Evolutionary conservation across 1,140 invertebrate genomes (phyloP).

Genomic region (Drosophila guanche): DNA sequence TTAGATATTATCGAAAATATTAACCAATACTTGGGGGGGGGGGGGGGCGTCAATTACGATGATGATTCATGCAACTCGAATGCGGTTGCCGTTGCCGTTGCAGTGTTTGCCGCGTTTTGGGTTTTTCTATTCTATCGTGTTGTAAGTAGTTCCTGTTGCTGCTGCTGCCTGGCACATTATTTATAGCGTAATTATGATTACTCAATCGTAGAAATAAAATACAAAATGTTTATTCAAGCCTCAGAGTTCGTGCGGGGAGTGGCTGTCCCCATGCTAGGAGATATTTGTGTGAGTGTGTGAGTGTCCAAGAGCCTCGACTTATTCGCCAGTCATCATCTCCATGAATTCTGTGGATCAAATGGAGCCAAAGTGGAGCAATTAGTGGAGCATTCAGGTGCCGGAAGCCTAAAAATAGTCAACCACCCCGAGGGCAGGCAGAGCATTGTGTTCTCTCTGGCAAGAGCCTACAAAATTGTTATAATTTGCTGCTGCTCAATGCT

Average conservation of each 20-base stretch:
- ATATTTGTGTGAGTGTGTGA: neutral
- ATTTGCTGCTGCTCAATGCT: slow-evolving; percentile 32
- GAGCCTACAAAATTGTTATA: slow-evolving; percentile 43
- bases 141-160: slow-evolving; percentile 36
- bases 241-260: slow-evolving; percentile 10
- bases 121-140: slow-evolving; percentile 25
- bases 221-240: slow-evolving; percentile 52
- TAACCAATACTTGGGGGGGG: slow-evolving; percentile 22
- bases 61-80: slow-evolving; percentile 47
- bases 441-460: neutral
- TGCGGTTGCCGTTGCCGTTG: slow-evolving; percentile 31
- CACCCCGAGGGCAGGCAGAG: slow-evolving; percentile 27
- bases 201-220: slow-evolving; percentile 47
- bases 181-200: slow-evolving; percentile 54
- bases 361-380: slow-evolving; percentile 26
- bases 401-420: slow-evolving; percentile 30
- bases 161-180: slow-evolving; percentile 20
- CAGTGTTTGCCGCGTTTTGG: slow-evolving; percentile 35
- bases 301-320: slow-evolving; percentile 77
- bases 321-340: slow-evolving; percentile 98
- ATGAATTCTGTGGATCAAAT: slow-evolving; percentile 92
- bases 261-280: neutral
- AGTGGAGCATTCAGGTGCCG: slow-evolving; percentile 5
- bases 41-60: slow-evolving; percentile 33
- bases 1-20: slow-evolving; percentile 33